Conservation (phyloP, 1,140 invertebrate species). For the Aradophagus sp. region DNA sequence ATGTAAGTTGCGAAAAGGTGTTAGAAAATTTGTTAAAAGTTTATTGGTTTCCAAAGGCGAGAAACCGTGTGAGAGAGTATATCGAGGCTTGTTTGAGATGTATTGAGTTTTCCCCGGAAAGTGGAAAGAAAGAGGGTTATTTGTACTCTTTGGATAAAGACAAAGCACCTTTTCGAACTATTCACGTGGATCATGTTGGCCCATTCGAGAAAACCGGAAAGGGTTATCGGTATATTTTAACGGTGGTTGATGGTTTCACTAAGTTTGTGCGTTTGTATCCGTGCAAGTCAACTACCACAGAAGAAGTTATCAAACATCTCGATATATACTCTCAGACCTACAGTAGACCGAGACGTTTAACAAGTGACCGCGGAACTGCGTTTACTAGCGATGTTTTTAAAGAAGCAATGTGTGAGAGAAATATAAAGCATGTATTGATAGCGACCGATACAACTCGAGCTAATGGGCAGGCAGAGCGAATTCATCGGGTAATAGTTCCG, state of each 20-base stretch:
- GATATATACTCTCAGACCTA: slow-evolving; percentile 3
- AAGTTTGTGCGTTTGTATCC: slow-evolving; percentile 4
- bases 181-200: slow-evolving; percentile 18
- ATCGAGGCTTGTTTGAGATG: slow-evolving; percentile 14
- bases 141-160: slow-evolving; percentile 10
- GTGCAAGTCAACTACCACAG: neutral
- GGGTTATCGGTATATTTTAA: slow-evolving; percentile 6
- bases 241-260: slow-evolving; percentile 4
- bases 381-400: slow-evolving; percentile 7
- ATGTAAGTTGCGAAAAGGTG: slow-evolving; percentile 14
- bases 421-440: slow-evolving; percentile 7
- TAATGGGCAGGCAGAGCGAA: too few relatives aligned
- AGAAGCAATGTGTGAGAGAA: neutral
- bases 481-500: too few relatives aligned
- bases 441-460: neutral
- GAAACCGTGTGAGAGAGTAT: slow-evolving; percentile 1
- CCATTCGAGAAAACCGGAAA: slow-evolving; percentile 3
- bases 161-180: slow-evolving; percentile 8
- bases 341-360: neutral
- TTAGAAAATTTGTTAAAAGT: slow-evolving; percentile 6
- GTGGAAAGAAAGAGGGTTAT: slow-evolving; percentile 7
- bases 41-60: slow-evolving; percentile 18
- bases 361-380: slow-evolving; percentile 3
- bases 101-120: slow-evolving; percentile 3
- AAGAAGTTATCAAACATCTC: slow-evolving; percentile 2